Evolutionary conservation across 2,888 invertebrate genomes (phyloP), one percentile per base, ranked within the genome.

Genomic region (Agrotis clavis): DNA sequence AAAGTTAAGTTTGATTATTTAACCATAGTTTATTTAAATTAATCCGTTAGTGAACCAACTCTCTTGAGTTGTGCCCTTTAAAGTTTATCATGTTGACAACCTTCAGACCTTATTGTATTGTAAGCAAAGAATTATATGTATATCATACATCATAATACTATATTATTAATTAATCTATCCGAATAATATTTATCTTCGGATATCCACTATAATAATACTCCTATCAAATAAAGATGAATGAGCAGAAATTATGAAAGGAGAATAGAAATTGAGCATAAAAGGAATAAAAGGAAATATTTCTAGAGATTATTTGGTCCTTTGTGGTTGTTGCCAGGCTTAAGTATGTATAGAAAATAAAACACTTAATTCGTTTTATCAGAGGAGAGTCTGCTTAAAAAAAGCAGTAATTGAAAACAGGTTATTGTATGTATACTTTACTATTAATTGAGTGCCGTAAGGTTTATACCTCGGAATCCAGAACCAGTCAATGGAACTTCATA

Each of bases 191-290:
- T 74, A 63, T 75, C 35, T 50, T 54, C 62, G 63, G 54, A 35
- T 53, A 50, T 54, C 48, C 47, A 1, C 21, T 48, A 11, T 51
- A 56, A 54, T 60, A 61, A 65, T 56, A 21, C 18, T 21, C 51
- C 30, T 18, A 63, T 5, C 41, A 35, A 71, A 82, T 61, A 16
- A 69, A 41, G 69, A 81, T 65, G 81, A 81, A 77, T 68, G 50
- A 48, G 51, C 51, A 50, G 48, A 48, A 62, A 19, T 56, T 57
- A 64, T 61, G 51, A 70, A 56, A 53, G 47, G 14, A 50, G 57
- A 53, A 61, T 48, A 64, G 21, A 62, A 66, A 54, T 16, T 30
- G 35, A 54, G 18, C 14, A 25, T 18, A 51, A 54, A 25, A 56
- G 30, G 61, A 69, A 77, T 82, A 18, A 25, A 53, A 50, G 35